Evolutionary conservation across 1,140 invertebrate species (phyloP), one percentile per base, ranked within the genome.

Genomic region (Hyles vespertilio): DNA sequence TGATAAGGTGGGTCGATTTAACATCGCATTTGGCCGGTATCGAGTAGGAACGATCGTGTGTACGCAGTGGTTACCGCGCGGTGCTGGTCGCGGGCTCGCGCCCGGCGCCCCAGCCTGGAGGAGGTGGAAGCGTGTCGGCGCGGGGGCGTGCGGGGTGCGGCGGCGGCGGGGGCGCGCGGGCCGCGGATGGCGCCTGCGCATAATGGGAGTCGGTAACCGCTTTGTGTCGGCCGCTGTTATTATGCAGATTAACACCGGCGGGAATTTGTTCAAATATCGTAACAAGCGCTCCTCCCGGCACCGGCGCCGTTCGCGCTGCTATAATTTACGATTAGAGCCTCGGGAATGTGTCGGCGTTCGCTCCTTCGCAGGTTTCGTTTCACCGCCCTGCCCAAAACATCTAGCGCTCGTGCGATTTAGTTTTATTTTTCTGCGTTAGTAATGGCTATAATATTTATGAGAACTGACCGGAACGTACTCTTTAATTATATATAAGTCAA

Each of bases 231-330:
- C 73, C 75, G 79, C 81, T 86, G 81, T 86, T 86, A 88, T 88
- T 88, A 88, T 88, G 85, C 85, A 88, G 85, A 88, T 88, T 88
- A 86, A 86, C 85, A 86, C 83, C 82, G 83, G 69, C 83, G 82
- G 82, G 83, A 86, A 85, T 88, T 84, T 85, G 84, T 88, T 82
- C 83, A 84, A 82, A 86, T 84, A 88, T 85, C 81, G 79, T 86
- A 84, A 84, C 85, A 80, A 84, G 82, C 79, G 63, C 72, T 81
- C 77, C 81, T 82, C 74, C 67, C 72, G 81, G 81, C 81, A 77
- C 80, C 81, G 83, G 78, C 82, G 82, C 79, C 79, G 79, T 69
- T 70, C 70, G 71, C 72, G 60, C 69, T 70, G 69, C 70, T 67
- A 70, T 87, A 81, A 87, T 87, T 87, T 87, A 87, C 79, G 80